These are phyloP conservation scores for Aphidius colemani DNA, from an alignment of 2,888 invertebrate species.

Conservation along the genomic window DNA sequence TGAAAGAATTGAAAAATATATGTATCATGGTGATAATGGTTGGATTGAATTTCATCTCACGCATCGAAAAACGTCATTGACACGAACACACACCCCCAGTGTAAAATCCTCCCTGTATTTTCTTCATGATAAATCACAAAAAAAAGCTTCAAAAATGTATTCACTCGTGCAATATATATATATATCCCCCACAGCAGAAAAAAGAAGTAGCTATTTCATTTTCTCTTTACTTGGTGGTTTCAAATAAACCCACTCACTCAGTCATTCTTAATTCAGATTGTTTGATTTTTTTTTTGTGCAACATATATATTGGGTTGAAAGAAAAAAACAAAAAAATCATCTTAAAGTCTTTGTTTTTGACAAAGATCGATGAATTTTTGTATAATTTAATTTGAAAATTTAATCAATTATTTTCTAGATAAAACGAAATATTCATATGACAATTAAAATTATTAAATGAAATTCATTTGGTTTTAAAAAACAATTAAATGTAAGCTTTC, in stretches of 20 bases:
- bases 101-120: constrained; percentile 19
- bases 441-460: not conserved
- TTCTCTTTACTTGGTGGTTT: constrained; percentile 27
- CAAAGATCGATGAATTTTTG: constrained; percentile 41
- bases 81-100: constrained; percentile 11
- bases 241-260: constrained; percentile 38
- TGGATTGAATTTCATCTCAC: constrained; percentile 7
- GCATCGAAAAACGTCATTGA: constrained; percentile 28
- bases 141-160: constrained; percentile 25
- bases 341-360: constrained; percentile 44
- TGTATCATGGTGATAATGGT: not conserved
- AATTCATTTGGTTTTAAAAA: not conserved
- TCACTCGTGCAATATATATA: constrained; percentile 7
- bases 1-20: constrained; percentile 2
- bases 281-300: constrained; percentile 35
- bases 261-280: constrained; percentile 51
- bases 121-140: constrained; percentile 34
- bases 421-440: not conserved
- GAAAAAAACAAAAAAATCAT: constrained; percentile 24
- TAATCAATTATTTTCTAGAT: not conserved
- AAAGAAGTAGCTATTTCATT: constrained; percentile 16
- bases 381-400: not conserved
- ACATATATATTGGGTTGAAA: constrained; percentile 21
- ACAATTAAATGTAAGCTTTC: constrained; percentile 8
- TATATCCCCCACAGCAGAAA: constrained; percentile 27